These are phyloP conservation scores for Latrodectus hesperus DNA, from an alignment of 2,888 invertebrate genomes.

Conservation along the genomic window DNA sequence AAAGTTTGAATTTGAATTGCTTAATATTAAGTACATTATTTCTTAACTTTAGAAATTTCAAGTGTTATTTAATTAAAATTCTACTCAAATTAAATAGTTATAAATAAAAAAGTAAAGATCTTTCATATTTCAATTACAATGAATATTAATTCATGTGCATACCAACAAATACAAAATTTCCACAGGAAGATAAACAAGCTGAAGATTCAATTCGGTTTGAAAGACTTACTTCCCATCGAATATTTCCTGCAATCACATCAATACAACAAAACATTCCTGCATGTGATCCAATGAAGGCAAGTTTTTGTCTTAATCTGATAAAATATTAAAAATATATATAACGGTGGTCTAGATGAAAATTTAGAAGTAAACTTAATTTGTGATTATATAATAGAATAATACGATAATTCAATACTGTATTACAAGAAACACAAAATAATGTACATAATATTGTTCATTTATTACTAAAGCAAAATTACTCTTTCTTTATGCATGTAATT, in stretches of 20 bases:
- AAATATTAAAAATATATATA: neutral
- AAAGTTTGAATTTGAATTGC: too few relatives aligned
- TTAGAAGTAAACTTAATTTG: too few relatives aligned
- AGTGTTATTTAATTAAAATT: neutral
- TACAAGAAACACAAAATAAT: too few relatives aligned
- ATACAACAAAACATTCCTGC: constrained; percentile 82
- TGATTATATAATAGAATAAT: too few relatives aligned
- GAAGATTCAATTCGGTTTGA: constrained; percentile 85
- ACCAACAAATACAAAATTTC: constrained; percentile 81
- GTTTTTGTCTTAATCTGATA: constrained; percentile 18
- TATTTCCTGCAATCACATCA: constrained; percentile 78
- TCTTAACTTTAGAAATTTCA: too few relatives aligned
- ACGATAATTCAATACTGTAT: too few relatives aligned
- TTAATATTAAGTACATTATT: too few relatives aligned
- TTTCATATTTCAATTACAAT: neutral
- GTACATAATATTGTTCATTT: too few relatives aligned
- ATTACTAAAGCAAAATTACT: too few relatives aligned
- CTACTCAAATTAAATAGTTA: neutral
- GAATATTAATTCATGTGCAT: constrained; percentile 43
- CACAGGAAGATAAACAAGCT: constrained; percentile 76
- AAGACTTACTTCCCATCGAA: constrained; percentile 76
- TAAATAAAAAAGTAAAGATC: neutral
- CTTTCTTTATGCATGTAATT: too few relatives aligned
- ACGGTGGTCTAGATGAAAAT: too few relatives aligned
- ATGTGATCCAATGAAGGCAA: constrained; percentile 82